Evolutionary conservation across 2,888 invertebrate genomes (phyloP).

Genomic region (Biston stratarius): DNA sequence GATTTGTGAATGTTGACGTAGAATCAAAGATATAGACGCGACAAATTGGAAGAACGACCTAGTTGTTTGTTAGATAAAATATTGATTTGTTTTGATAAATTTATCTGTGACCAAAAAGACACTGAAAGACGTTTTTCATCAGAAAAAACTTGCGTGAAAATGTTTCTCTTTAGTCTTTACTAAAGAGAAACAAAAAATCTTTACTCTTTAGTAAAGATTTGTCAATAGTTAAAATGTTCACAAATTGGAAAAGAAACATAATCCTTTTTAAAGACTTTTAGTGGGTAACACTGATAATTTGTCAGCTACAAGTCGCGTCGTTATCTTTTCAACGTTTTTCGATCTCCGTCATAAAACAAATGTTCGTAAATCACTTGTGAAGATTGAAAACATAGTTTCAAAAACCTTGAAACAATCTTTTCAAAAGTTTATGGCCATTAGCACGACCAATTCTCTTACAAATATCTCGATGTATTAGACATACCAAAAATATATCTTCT

Average conservation of each 20-base stretch:
- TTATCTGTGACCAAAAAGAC: no score
- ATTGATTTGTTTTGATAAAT: no score
- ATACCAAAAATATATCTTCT: no score
- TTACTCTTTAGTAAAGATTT: no score
- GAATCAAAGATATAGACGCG: slow-evolving; percentile 13
- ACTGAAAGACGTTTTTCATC: no score
- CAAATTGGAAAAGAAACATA: no score
- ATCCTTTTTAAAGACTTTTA: neutral
- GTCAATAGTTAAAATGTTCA: no score
- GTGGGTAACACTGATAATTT: neutral
- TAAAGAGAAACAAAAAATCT: no score
- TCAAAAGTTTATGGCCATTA: neutral
- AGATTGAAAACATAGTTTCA: slow-evolving; percentile 19
- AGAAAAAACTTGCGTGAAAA: neutral
- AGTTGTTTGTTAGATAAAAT: neutral
- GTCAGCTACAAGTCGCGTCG: slow-evolving; percentile 1
- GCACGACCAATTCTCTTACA: slow-evolving; percentile 1
- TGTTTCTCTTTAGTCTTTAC: neutral
- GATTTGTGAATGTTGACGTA: slow-evolving; percentile 24
- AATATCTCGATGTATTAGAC: neutral
- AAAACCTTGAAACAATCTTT: slow-evolving; percentile 13
- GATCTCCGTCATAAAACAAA: neutral
- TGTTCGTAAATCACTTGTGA: slow-evolving; percentile 22
- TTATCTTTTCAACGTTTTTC: slow-evolving; percentile 8
- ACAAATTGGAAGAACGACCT: neutral